These are phyloP conservation scores for Pyrrhia umbra DNA, from an alignment of 2,888 invertebrate genomes.

Conservation along the genomic window DNA sequence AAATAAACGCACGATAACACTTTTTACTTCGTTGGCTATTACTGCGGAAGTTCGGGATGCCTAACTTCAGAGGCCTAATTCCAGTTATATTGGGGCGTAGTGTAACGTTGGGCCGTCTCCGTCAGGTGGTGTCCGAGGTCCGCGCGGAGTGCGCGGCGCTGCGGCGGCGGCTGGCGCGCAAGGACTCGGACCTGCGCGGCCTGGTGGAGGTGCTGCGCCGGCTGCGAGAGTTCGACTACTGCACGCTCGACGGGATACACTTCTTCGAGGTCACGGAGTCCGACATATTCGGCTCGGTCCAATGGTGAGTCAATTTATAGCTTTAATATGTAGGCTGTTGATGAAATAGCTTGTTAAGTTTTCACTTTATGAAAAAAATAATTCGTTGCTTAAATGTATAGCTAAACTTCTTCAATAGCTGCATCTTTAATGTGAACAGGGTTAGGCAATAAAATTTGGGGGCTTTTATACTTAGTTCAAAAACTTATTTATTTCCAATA, in stretches of 20 bases:
- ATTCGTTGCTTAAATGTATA: too few species aligned
- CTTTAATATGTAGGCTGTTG: too few species aligned
- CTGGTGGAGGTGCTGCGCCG: constrained; percentile 89
- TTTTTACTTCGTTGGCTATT: not conserved
- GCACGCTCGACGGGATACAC: constrained; percentile 87
- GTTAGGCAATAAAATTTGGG: too few species aligned
- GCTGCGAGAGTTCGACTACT: constrained; percentile 85
- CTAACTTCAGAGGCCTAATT: not conserved
- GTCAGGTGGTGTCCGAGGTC: constrained; percentile 78
- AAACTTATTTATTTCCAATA: too few species aligned
- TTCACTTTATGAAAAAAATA: too few species aligned
- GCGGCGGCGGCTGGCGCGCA: constrained; percentile 82
- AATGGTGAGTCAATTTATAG: constrained; percentile 73
- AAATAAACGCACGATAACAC: not conserved
- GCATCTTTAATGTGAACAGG: too few species aligned
- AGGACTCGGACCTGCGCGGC: constrained; percentile 88
- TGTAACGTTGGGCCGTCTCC: constrained; percentile 13
- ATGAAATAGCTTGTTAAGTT: too few species aligned
- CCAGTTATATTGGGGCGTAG: not conserved
- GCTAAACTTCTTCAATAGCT: too few species aligned
- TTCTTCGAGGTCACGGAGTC: constrained; percentile 88
- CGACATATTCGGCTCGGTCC: constrained; percentile 80
- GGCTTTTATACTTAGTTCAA: too few species aligned
- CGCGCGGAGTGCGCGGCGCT: constrained; percentile 77
- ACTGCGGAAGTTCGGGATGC: not conserved